Base-by-base conservation (phyloP, 2,797 vertebrate species). In the Gadopsis marmoratus region DNA sequence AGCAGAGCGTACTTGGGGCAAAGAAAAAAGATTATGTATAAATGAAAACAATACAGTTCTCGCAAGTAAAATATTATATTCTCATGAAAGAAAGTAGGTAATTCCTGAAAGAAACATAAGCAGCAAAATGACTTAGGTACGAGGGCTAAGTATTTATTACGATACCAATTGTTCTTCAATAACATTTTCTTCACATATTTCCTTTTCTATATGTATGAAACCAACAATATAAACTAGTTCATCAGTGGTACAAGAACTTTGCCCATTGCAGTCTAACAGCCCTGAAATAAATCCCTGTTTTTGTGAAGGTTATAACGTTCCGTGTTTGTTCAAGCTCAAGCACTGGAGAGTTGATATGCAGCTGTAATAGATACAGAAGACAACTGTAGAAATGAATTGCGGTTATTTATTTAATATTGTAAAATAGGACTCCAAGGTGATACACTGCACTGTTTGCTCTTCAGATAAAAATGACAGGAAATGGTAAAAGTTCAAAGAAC, bases 401-500 rank as follows among this genome's bases (percentile, higher is more conserved):
- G 33, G 58, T n/a, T 65, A 4, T 64, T 47, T 41, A 41, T 61
- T 47, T n/a, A 17, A 21, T 7, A 10, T 23, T 60, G 12, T 29
- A 12, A 62, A 66, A 26, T n/a, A 16, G 2, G 9, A 61, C 21
- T 41, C 13, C 5, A 31, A 7, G 31, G 37, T 47, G 55, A 45
- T 51, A 5, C 35, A 37, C 53, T 10, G 63, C 8, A 14, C 41
- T 14, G n/a, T 58, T 31, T 51, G 55, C 39, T 54, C 21, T 58
- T 56, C 11, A 29, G 31, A 29, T 63, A 51, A 21, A 70, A 58
- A 75, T 35, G 1, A 71, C 29, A 41, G 17, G 6, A 74, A 56
- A 53, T 5, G 0, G 10, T 48, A 26, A 4, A 43, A 60, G 59
- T n/a, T 33, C 8, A 72, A 61, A 56, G 50, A 23, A 23, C 9